Evolutionary conservation across 2,113 vertebrate species (phyloP).

Genomic region (Callospermophilus lateralis): DNA sequence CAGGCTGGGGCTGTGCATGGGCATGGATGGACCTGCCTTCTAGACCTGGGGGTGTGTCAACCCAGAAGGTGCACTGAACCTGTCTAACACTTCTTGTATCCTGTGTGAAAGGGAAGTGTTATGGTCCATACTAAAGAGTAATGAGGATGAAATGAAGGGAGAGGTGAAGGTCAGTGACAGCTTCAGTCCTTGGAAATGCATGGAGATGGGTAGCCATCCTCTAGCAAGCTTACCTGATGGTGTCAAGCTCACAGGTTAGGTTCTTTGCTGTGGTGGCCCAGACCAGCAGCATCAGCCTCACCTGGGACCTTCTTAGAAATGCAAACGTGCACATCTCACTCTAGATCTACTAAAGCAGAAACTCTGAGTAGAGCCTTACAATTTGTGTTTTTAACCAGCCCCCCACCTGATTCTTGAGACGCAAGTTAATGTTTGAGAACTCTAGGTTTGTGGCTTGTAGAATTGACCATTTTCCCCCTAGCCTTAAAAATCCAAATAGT

Average conservation of each 20-base stretch:
- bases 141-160: neutral
- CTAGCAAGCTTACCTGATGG: neutral
- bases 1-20: neutral
- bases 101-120: neutral
- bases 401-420: neutral
- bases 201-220: neutral
- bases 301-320: neutral
- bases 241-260: neutral
- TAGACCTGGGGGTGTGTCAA: neutral
- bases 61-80: neutral
- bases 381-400: neutral
- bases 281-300: constrained; percentile 39
- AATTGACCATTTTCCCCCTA: neutral
- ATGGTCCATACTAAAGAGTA: neutral
- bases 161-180: neutral
- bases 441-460: neutral
- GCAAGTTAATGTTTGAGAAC: neutral
- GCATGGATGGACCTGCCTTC: neutral
- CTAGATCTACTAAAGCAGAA: constrained; percentile 28
- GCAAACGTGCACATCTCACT: neutral
- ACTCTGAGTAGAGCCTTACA: neutral
- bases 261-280: neutral
- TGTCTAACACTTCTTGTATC: neutral
- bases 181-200: neutral
- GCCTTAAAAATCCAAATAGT: neutral